Conservation (phyloP, 1,140 invertebrate species). For the Hyles euphorbiae region DNA sequence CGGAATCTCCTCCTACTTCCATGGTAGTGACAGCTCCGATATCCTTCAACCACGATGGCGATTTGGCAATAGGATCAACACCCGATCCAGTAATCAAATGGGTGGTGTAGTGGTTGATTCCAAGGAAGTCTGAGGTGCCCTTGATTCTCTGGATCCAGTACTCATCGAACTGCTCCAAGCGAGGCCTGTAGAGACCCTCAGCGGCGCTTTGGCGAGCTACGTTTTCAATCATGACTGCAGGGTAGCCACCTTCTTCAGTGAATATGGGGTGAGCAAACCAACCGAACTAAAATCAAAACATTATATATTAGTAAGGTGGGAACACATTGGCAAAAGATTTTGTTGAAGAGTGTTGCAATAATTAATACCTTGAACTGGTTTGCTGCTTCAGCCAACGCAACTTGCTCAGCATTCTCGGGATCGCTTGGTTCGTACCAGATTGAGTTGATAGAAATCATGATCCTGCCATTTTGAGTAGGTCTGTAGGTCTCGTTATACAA, state of each 20-base stretch:
- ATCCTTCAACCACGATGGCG: slow-evolving; percentile 71
- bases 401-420: slow-evolving; percentile 55
- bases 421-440: slow-evolving; percentile 72
- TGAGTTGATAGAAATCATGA: slow-evolving; percentile 73
- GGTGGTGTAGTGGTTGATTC: slow-evolving; percentile 73
- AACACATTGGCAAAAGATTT: too few species aligned
- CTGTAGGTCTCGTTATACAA: slow-evolving; percentile 75
- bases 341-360: not conserved
- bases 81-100: slow-evolving; percentile 62
- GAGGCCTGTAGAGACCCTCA: slow-evolving; percentile 65
- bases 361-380: slow-evolving; percentile 71
- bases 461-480: slow-evolving; percentile 60
- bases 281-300: slow-evolving; percentile 67
- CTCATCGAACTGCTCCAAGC: slow-evolving; percentile 69
- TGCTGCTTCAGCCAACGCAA: slow-evolving; percentile 64
- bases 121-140: slow-evolving; percentile 75
- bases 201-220: slow-evolving; percentile 65
- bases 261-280: slow-evolving; percentile 80
- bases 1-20: slow-evolving; percentile 65
- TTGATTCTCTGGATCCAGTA: slow-evolving; percentile 68
- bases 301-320: too few species aligned
- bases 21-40: slow-evolving; percentile 62
- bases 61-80: slow-evolving; percentile 58
- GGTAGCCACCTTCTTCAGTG: slow-evolving; percentile 78
- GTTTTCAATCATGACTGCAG: slow-evolving; percentile 74